Evolutionary conservation across 2,113 vertebrate genomes (phyloP), one percentile per base, ranked within the genome.

Genomic region (Rhinolophus sinicus): DNA sequence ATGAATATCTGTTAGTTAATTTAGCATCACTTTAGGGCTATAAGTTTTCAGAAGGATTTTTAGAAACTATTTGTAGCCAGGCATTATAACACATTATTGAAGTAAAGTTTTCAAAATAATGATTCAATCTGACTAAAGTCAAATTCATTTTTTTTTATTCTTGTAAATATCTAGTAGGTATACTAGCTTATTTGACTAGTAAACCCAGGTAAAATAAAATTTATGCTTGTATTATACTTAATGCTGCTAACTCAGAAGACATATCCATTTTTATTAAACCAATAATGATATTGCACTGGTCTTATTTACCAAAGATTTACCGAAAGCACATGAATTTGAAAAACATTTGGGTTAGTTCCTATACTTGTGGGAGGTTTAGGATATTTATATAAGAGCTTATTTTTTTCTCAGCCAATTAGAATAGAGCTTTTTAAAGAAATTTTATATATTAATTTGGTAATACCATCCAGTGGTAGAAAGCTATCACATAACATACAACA

Each of bases 91-190:
- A 70, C 40, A 21, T 86, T 44, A 77, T 75, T 85, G 22, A 86
- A 75, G 67, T 75, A 60, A 70, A 70, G 8, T 65, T 91, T 67
- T 94, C 38, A 90, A 67, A 94, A 76, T 94, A 84, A 90, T 76
- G 38, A 76, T 6, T 67, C 16, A 75, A 14, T 76, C 75, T 89
- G 67, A 89, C 81, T 72, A 26, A 78, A 94, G 35, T 67, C 15
- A 58, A 86, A 69, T 78, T 69, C 4, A 87, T 78, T 93, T 22
- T 77, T 77, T 67, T 87, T 93, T 80, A 72, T 93, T 26, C 16
- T 70, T 62, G 87, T 50, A 72, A 80, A 88, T 50, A 87, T 80
- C 40, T 93, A 72, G 12, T 88, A 87, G 52, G 69, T 70, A 76
- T 72, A 83, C 56, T 83, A 58, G 24, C 47, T 82, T 65, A 56